A percentile compares a stretch with the other conserved stretches of the same genome.
Conservation (phyloP, 2,888 invertebrate genomes). For the Mythimna loreyi region DNA sequence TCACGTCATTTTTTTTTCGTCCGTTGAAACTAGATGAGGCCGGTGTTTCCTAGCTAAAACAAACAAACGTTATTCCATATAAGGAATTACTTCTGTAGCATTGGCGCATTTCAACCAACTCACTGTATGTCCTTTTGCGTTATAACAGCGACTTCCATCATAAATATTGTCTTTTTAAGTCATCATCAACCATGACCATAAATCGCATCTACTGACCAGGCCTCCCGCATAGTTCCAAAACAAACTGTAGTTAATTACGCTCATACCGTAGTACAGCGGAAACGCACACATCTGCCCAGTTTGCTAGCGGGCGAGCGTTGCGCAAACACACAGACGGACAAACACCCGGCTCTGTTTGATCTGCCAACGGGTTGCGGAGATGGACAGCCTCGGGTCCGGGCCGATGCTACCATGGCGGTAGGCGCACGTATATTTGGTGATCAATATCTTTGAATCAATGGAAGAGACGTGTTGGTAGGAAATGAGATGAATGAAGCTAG, state of each 20-base stretch:
- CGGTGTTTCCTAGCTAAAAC: no score
- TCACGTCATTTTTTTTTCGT: no score
- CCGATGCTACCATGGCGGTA: conserved; percentile 42
- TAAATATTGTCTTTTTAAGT: not conserved
- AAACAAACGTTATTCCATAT: no score
- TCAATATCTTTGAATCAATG: conserved; percentile 50
- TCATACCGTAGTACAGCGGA: conserved; percentile 57
- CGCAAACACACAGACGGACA: conserved; percentile 78
- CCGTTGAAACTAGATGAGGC: no score
- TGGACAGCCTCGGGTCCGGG: conserved; percentile 37
- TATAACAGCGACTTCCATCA: not conserved
- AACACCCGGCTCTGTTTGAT: conserved; percentile 80
- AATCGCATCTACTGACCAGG: conserved; percentile 8
- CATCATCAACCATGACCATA: not conserved
- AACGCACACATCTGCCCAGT: conserved; percentile 54
- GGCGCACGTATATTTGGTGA: conserved; percentile 43
- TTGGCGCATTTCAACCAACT: no score
- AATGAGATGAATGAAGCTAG: conserved; percentile 1
- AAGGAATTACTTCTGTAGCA: no score
- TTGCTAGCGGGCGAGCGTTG: conserved; percentile 69
- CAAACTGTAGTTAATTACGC: conserved; percentile 46
- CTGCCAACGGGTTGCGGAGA: conserved; percentile 75
- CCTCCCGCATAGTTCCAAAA: conserved; percentile 23
- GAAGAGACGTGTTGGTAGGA: conserved; percentile 5
- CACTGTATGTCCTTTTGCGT: not conserved